Evolutionary conservation across 2,797 vertebrate species (phyloP).

Genomic region (Phyllotis vaccarum): DNA sequence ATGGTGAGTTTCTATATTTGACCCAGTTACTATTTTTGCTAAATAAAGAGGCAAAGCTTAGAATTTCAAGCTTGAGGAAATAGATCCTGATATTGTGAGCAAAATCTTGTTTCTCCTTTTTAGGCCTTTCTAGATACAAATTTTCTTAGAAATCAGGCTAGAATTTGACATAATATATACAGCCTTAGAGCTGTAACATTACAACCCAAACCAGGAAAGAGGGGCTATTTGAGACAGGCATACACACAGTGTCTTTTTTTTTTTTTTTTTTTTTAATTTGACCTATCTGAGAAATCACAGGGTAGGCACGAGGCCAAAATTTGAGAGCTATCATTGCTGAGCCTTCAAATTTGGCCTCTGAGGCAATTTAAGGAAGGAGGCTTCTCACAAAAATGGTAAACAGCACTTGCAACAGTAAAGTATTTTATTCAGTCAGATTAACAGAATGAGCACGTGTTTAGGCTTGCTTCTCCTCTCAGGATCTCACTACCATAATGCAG

Average conservation of each 20-base stretch:
- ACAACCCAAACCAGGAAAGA: neutral
- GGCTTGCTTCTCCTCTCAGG: neutral
- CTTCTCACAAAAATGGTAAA: constrained; percentile 2
- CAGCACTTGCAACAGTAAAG: neutral
- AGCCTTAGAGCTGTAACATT: constrained; percentile 37
- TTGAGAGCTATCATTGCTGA: constrained; percentile 11
- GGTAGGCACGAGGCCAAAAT: neutral
- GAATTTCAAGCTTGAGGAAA: constrained; percentile 74
- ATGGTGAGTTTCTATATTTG: constrained; percentile 80
- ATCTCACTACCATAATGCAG: neutral
- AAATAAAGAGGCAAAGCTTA: constrained; percentile 70
- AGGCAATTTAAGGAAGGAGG: neutral
- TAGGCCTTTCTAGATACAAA: constrained; percentile 8
- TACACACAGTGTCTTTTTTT: neutral
- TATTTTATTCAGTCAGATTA: neutral
- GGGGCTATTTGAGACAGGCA: neutral
- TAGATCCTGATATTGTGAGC: constrained; percentile 64
- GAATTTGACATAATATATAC: constrained; percentile 53
- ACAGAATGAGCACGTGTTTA: neutral
- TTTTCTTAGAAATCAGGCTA: constrained; percentile 59
- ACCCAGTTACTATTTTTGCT: constrained; percentile 83
- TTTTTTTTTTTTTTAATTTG: neutral
- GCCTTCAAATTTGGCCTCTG: constrained; percentile 52
- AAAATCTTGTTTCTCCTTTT: constrained; percentile 66
- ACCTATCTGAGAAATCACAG: neutral